phyloP scores from a whole-genome alignment of 2,797 vertebrate genomes.

The Sebastolobus alascanus region DNA sequence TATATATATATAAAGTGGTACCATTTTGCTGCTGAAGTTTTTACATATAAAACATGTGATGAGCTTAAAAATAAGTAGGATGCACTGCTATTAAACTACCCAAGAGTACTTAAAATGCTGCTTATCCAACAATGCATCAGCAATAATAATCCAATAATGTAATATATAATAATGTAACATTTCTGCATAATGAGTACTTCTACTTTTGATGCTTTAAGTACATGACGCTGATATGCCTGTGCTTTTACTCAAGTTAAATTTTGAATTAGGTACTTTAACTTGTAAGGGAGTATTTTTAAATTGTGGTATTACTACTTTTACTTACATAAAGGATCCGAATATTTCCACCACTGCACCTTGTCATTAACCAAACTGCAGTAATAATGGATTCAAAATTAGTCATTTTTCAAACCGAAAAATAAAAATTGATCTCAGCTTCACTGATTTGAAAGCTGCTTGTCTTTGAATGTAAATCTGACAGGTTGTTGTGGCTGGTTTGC shows the following conservation, averaged over 20 bases:
- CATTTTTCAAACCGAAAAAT: neutral
- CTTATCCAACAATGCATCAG: too few relatives aligned
- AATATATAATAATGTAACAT: too few relatives aligned
- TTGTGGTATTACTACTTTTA: neutral
- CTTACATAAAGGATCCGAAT: neutral
- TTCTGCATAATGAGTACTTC: too few relatives aligned
- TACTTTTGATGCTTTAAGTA: neutral
- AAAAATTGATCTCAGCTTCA: neutral
- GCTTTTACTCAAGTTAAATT: neutral
- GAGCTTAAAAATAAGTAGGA: too few relatives aligned
- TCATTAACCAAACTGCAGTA: neutral
- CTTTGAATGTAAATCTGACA: neutral
- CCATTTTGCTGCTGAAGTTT: too few relatives aligned
- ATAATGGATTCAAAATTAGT: neutral
- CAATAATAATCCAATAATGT: too few relatives aligned
- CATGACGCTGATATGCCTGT: neutral
- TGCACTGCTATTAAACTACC: too few relatives aligned
- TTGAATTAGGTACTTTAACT: neutral
- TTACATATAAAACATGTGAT: too few relatives aligned
- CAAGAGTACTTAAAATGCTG: too few relatives aligned
- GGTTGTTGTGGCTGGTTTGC: neutral
- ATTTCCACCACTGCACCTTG: neutral
- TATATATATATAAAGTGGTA: too few relatives aligned
- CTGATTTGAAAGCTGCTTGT: neutral
- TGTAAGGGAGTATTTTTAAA: neutral